Percentiles rank a stretch among this genome's conserved stretches.
phyloP scores from a whole-genome alignment of 2,888 invertebrate species.

The Microplitis deprimator region DNA sequence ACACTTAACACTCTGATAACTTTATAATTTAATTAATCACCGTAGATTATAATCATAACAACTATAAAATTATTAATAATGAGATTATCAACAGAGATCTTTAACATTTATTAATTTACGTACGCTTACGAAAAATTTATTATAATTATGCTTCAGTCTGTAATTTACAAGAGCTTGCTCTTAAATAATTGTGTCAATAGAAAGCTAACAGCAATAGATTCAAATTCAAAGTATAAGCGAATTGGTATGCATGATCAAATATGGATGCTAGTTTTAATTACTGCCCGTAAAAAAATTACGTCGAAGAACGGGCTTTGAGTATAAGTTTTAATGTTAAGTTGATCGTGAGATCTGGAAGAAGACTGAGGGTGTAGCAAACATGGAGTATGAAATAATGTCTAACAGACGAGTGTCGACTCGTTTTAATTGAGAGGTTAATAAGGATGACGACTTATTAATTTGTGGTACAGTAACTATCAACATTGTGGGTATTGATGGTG shows the following conservation, averaged over 20 bases:
- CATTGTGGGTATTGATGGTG: background rate
- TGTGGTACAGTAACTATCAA: slow-evolving; percentile 38
- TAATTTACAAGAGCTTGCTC: no score
- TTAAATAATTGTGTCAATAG: no score
- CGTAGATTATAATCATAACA: background rate
- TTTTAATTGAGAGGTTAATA: slow-evolving; percentile 60
- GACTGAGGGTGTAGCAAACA: slow-evolving; percentile 41
- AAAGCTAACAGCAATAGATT: no score
- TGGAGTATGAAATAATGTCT: slow-evolving; percentile 37
- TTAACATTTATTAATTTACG: slow-evolving; percentile 28
- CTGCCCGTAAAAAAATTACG: slow-evolving; percentile 18
- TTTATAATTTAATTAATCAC: slow-evolving; percentile 3
- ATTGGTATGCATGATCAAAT: slow-evolving; percentile 11
- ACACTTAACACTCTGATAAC: slow-evolving; percentile 2
- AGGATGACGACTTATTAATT: slow-evolving; percentile 57
- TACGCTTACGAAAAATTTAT: background rate
- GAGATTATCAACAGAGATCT: background rate
- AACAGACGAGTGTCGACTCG: slow-evolving; percentile 50
- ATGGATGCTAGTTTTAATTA: slow-evolving; percentile 12
- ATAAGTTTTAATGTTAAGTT: background rate
- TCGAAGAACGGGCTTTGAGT: slow-evolving; percentile 16
- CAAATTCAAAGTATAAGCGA: no score
- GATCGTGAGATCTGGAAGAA: slow-evolving; percentile 34
- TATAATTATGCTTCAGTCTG: no score
- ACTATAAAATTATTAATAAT: background rate